A percentile compares a stretch with the other conserved stretches of the same genome.
These are phyloP conservation scores for Darevskia nairensis DNA, from an alignment of 2,797 vertebrate species.

Conservation along the genomic window DNA sequence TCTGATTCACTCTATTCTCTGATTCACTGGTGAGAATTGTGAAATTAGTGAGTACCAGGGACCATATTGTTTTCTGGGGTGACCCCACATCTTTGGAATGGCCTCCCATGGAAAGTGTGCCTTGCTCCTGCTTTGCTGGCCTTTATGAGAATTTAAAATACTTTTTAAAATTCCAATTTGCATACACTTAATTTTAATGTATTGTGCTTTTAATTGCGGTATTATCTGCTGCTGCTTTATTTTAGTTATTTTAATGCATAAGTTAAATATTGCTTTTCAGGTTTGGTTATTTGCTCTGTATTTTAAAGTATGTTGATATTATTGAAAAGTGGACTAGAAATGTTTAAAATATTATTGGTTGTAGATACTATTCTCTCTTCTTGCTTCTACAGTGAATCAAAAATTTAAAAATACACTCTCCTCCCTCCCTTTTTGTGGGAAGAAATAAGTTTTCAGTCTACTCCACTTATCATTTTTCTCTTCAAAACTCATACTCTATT, in stretches of 20 bases:
- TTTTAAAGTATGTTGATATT: too few species aligned
- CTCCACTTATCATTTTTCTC: neutral
- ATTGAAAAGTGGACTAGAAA: too few species aligned
- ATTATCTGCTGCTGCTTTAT: too few species aligned
- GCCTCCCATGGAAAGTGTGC: neutral
- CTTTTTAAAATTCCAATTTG: neutral
- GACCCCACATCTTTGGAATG: neutral
- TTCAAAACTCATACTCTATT: neutral
- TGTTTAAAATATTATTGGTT: neutral
- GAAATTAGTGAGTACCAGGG: too few species aligned
- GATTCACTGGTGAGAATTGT: neutral
- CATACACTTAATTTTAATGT: neutral
- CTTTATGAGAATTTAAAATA: neutral
- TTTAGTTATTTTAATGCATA: too few species aligned
- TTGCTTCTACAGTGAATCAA: too few species aligned
- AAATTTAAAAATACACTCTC: neutral
- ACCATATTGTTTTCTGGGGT: neutral
- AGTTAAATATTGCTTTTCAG: too few species aligned
- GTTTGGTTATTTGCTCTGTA: too few species aligned
- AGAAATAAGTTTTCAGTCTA: conserved; percentile 16
- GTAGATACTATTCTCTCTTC: neutral
- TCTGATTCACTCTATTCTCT: neutral
- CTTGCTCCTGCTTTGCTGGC: neutral
- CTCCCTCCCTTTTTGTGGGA: neutral
- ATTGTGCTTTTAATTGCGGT: neutral